Evolutionary conservation across 2,113 vertebrate genomes (phyloP).

Genomic region (Ondatra zibethicus): DNA sequence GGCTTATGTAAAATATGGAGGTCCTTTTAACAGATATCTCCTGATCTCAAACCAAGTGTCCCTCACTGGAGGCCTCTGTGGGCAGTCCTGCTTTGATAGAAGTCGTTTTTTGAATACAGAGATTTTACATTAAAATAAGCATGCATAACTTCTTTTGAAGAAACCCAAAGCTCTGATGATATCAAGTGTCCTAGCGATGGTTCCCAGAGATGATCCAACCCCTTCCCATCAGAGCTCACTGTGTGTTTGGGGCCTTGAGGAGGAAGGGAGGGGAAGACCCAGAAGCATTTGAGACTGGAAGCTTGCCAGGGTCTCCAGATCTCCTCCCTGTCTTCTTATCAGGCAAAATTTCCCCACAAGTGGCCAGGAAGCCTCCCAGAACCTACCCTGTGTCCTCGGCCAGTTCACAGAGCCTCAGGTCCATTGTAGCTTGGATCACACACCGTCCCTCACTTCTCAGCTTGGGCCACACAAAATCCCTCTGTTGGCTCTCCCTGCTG

Average conservation of each 20-base stretch:
- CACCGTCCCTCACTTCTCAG: neutral
- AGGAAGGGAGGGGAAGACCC: neutral
- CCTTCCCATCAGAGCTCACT: neutral
- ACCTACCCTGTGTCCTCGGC: too few relatives aligned
- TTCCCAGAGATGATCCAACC: neutral
- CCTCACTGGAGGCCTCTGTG: fast-evolving
- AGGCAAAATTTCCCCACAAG: neutral
- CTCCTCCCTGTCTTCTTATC: too few relatives aligned
- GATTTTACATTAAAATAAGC: neutral
- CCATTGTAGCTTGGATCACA: too few relatives aligned
- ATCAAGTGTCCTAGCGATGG: too few relatives aligned
- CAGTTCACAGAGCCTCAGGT: neutral
- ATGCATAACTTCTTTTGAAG: slow-evolving; percentile 16
- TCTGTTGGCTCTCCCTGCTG: neutral
- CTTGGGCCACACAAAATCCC: neutral
- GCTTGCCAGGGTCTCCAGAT: neutral
- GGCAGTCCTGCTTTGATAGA: neutral
- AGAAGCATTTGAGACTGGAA: neutral
- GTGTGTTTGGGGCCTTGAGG: neutral
- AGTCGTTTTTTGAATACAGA: neutral
- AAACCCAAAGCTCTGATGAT: neutral
- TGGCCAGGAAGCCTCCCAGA: neutral
- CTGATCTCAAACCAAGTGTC: neutral
- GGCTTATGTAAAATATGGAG: neutral
- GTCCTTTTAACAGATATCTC: neutral